Evolutionary conservation across 2,797 vertebrate species (phyloP).

Genomic region (Microctenopoma stevenorrisi): DNA sequence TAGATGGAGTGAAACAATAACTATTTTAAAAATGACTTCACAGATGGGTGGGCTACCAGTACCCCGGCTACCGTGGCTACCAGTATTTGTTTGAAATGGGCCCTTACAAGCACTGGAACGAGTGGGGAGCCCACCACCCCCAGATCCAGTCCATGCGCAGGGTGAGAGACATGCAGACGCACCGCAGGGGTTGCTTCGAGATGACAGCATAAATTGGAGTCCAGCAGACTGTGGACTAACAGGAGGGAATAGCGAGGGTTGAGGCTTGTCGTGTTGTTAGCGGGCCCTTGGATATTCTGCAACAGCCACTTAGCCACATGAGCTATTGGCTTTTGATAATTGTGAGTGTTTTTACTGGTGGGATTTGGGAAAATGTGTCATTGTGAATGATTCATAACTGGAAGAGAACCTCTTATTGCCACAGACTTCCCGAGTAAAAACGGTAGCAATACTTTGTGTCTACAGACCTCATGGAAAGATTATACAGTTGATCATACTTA

Average conservation of each 20-base stretch:
- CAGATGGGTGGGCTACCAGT: constrained; percentile 91
- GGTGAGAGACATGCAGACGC: constrained; percentile 88
- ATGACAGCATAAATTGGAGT: constrained; percentile 69
- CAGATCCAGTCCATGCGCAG: constrained; percentile 89
- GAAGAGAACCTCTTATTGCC: constrained; percentile 40
- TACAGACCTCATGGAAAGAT: constrained; percentile 66
- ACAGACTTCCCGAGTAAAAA: constrained; percentile 57
- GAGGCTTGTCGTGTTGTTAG: constrained; percentile 38
- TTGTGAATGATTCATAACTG: constrained; percentile 35
- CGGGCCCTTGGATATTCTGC: constrained; percentile 57
- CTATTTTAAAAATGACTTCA: constrained; percentile 5
- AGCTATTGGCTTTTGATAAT: constrained; percentile 52
- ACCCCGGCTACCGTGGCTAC: constrained; percentile 89
- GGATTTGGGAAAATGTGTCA: constrained; percentile 48
- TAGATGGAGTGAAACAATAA: background rate
- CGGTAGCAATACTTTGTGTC: constrained; percentile 64
- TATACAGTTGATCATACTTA: constrained; percentile 59
- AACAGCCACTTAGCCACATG: constrained; percentile 44
- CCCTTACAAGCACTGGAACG: constrained; percentile 87
- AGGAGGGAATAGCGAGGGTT: constrained; percentile 47
- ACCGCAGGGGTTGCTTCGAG: constrained; percentile 87
- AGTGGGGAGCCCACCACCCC: constrained; percentile 86
- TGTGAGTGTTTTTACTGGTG: constrained; percentile 63
- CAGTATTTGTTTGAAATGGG: constrained; percentile 87
- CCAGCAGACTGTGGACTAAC: constrained; percentile 36